Evolutionary conservation across 2,888 invertebrate genomes (phyloP).

Genomic region (Patella pellucida): DNA sequence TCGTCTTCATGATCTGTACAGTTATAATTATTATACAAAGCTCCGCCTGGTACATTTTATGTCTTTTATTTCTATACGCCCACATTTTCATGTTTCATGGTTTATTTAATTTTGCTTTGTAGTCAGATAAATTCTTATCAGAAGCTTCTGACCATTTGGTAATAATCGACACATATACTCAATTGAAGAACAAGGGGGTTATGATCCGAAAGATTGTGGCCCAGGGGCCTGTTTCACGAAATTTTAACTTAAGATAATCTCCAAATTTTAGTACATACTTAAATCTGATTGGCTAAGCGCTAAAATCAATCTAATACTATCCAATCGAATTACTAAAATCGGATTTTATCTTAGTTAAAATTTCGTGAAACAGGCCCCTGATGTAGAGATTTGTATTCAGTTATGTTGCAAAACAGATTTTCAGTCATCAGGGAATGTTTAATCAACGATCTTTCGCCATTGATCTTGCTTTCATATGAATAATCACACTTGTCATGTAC

Average conservation of each 20-base stretch:
- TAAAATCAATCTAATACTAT: too few species aligned
- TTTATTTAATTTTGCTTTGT: background rate
- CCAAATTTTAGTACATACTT: too few species aligned
- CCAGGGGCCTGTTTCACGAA: too few species aligned
- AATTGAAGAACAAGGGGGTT: background rate
- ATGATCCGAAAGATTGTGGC: background rate
- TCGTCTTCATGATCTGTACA: background rate
- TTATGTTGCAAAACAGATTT: background rate
- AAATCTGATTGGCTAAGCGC: too few species aligned
- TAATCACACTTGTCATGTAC: background rate
- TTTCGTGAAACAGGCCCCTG: too few species aligned
- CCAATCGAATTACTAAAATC: too few species aligned
- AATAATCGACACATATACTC: background rate
- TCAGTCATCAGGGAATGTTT: background rate
- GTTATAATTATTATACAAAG: background rate
- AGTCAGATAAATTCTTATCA: background rate
- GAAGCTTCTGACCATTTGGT: background rate
- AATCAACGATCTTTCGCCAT: background rate
- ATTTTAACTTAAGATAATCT: too few species aligned
- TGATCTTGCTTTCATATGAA: background rate
- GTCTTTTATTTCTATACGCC: background rate
- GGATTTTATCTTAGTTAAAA: too few species aligned
- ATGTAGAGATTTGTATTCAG: background rate
- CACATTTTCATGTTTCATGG: too few species aligned
- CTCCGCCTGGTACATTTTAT: background rate